These are phyloP conservation scores for Graphium colonna DNA, from an alignment of 2,888 invertebrate species.

Conservation along the genomic window DNA sequence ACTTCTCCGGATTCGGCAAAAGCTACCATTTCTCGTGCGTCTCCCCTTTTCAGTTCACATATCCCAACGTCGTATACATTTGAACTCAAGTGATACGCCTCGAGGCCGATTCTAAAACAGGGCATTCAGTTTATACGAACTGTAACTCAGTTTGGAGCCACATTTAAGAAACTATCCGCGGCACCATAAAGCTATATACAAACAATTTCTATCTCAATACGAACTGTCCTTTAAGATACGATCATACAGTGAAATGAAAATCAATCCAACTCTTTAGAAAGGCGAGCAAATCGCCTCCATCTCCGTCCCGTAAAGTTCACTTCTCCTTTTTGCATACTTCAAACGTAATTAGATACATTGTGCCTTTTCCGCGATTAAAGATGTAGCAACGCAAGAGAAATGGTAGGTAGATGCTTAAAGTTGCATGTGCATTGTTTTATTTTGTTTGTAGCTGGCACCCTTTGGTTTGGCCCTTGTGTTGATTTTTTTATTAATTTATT, in stretches of 20 bases:
- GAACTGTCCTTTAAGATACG: no score
- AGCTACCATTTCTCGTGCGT: constrained; percentile 78
- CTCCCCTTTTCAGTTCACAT: constrained; percentile 74
- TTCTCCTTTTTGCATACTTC: no score
- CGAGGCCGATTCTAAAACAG: no score
- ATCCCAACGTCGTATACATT: constrained; percentile 73
- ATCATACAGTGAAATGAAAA: no score
- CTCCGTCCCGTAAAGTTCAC: neutral
- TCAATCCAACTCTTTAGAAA: no score
- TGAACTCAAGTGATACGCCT: constrained; percentile 40
- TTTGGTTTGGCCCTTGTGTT: constrained; percentile 76
- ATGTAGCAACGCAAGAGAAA: constrained; percentile 36
- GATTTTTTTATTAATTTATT: constrained; percentile 38
- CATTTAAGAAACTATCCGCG: no score
- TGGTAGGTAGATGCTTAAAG: constrained; percentile 64
- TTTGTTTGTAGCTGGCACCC: constrained; percentile 77
- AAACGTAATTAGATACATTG: no score
- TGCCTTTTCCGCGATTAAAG: no score
- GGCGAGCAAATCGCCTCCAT: neutral
- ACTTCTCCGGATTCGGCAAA: constrained; percentile 76
- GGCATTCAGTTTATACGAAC: no score
- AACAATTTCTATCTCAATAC: no score
- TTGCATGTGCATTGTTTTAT: constrained; percentile 66
- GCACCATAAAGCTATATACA: no score
- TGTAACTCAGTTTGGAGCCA: no score